These are phyloP conservation scores for Zaprionus ghesquierei DNA, from an alignment of 1,140 invertebrate genomes.

Conservation along the genomic window DNA sequence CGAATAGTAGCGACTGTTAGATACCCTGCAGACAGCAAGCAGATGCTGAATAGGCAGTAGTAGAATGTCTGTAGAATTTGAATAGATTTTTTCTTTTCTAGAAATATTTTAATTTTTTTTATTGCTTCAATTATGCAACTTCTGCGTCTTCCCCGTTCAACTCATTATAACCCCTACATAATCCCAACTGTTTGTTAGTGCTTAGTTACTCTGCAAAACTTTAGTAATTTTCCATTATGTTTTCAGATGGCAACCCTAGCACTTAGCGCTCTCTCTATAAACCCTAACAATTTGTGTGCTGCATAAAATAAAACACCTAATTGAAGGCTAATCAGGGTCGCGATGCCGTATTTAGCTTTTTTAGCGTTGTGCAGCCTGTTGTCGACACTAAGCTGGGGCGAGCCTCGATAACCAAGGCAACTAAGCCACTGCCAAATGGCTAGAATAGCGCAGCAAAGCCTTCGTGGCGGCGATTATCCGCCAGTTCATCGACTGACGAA, in stretches of 20 bases:
- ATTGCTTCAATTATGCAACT: background rate
- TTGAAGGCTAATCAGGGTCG: constrained; percentile 35
- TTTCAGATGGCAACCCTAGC: background rate
- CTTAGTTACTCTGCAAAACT: background rate
- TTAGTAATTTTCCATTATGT: background rate
- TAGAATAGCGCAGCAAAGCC: constrained; percentile 25
- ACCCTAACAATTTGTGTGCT: background rate
- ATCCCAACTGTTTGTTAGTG: background rate
- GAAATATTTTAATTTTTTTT: background rate
- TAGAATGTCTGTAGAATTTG: too few species aligned
- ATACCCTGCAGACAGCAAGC: background rate
- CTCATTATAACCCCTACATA: background rate
- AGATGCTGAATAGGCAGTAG: too few species aligned
- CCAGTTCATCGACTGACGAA: constrained; percentile 55
- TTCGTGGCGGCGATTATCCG: constrained; percentile 66
- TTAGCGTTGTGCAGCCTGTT: too few species aligned
- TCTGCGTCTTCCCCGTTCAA: background rate
- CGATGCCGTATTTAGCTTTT: constrained; percentile 41
- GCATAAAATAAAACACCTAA: constrained; percentile 28
- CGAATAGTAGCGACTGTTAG: background rate
- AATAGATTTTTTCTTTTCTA: too few species aligned
- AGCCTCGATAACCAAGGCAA: constrained; percentile 29
- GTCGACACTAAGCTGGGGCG: background rate
- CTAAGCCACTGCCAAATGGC: constrained; percentile 57
- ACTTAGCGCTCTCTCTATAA: background rate